Conservation (phyloP, 2,888 invertebrate species). For the Tipula vernalis region DNA sequence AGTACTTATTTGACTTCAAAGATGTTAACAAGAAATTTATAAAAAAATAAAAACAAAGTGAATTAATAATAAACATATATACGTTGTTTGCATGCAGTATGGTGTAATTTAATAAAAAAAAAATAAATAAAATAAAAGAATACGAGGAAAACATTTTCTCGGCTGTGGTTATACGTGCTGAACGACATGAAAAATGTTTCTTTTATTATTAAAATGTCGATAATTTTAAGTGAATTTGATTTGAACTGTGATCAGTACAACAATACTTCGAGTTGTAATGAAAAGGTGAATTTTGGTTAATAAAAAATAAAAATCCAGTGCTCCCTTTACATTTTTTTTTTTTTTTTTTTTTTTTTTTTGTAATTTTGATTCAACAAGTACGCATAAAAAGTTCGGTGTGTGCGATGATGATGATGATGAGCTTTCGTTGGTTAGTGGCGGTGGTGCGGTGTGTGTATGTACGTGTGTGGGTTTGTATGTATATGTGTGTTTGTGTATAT, state of each 20-base stretch:
- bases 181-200: not conserved
- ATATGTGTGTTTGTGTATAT: not conserved
- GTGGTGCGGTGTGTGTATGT: not conserved
- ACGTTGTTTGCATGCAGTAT: not conserved
- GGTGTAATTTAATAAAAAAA: conserved; percentile 7
- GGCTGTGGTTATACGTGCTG: not conserved
- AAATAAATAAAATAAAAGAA: not conserved
- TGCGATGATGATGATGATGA: not conserved
- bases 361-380: not conserved
- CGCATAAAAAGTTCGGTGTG: not conserved
- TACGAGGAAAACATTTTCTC: not conserved
- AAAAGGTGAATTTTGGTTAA: not conserved
- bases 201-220: not conserved
- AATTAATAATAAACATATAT: not conserved
- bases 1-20: conserved; percentile 12
- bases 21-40: conserved; percentile 11
- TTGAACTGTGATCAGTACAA: not conserved
- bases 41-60: conserved; percentile 5
- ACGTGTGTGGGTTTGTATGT: not conserved
- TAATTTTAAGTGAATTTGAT: not conserved
- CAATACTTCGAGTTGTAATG: not conserved
- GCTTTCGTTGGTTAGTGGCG: not conserved
- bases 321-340: not conserved
- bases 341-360: not conserved
- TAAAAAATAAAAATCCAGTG: too few species aligned